Conservation (phyloP, 1,140 invertebrate species). For the Tetragnatha versicolor region DNA sequence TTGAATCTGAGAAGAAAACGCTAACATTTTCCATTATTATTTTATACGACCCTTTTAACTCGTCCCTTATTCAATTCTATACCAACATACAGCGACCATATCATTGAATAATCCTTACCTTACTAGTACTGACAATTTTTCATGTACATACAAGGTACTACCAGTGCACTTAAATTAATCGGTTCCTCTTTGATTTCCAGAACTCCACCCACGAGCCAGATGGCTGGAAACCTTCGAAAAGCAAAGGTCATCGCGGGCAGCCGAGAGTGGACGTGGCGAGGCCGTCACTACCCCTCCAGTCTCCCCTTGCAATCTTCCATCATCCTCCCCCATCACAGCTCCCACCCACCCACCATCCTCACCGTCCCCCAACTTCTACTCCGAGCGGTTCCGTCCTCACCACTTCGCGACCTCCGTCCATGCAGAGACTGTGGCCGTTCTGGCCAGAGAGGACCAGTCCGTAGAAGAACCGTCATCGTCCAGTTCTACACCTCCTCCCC, state of each 20-base stretch:
- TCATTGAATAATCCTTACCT: too few species aligned
- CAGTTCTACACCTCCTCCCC: conserved; percentile 10
- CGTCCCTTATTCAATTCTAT: too few species aligned
- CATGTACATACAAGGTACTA: too few species aligned
- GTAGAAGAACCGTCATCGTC: conserved; percentile 30
- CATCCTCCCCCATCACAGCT: background rate
- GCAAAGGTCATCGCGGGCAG: conserved; percentile 5
- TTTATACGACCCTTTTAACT: too few species aligned
- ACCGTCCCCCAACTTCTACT: background rate
- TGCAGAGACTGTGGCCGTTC: background rate
- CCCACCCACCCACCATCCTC: background rate
- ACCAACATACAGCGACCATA: too few species aligned
- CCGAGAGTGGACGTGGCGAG: conserved; percentile 33
- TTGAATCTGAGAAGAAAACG: too few species aligned
- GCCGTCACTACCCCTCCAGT: conserved; percentile 41
- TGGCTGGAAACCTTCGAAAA: conserved; percentile 44
- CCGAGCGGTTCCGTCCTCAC: background rate
- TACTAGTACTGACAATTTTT: too few species aligned
- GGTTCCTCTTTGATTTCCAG: background rate
- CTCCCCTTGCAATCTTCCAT: conserved; percentile 33
- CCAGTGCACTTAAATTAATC: too few species aligned
- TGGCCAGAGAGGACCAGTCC: background rate
- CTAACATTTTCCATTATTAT: too few species aligned
- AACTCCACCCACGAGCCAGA: conserved; percentile 28
- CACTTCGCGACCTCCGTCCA: background rate